A percentile compares a stretch with the other conserved stretches of the same genome.
phyloP scores from a whole-genome alignment of 2,797 vertebrate species.

The Anolis apletophallus region DNA sequence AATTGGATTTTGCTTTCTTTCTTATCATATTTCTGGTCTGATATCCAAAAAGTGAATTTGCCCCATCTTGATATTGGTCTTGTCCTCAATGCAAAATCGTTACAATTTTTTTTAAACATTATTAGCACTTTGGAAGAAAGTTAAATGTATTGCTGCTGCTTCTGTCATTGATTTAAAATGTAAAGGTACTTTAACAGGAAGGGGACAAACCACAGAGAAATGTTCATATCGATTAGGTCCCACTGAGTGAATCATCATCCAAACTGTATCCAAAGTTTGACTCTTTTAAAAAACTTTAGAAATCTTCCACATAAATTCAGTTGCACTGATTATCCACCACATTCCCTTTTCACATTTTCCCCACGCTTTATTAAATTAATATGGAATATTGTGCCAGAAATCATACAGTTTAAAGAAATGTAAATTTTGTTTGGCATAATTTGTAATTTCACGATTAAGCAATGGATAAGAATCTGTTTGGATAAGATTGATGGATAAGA shows the following conservation, averaged over 20 bases:
- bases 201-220: neutral
- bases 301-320: neutral
- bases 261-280: neutral
- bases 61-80: neutral
- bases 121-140: neutral
- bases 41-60: too few relatives aligned
- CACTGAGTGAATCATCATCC: neutral
- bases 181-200: neutral
- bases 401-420: neutral
- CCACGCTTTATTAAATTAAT: neutral
- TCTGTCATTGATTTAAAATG: neutral
- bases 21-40: too few relatives aligned
- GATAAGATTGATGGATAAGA: neutral
- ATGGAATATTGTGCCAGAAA: neutral
- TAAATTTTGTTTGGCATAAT: neutral
- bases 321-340: neutral
- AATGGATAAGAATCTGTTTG: too few relatives aligned
- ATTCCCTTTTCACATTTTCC: neutral
- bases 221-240: neutral
- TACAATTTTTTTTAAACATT: neutral
- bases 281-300: neutral
- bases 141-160: neutral
- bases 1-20: too few relatives aligned
- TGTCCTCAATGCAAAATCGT: neutral
- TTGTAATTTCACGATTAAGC: conserved; percentile 5